Evolutionary conservation across 2,113 vertebrate genomes (phyloP).

Genomic region (Quiscalus mexicanus): DNA sequence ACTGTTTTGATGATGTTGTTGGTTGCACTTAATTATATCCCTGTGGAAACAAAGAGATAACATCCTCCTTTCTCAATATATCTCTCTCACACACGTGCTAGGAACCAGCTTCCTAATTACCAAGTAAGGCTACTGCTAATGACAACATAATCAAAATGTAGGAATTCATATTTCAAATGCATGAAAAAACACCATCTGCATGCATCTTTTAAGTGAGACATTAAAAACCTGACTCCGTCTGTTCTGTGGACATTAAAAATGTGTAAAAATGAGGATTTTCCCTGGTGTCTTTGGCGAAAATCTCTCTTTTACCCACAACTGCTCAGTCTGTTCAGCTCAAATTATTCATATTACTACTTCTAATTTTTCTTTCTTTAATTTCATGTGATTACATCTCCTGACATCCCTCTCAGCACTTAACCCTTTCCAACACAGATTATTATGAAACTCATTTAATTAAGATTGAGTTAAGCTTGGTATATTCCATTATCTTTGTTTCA

Average conservation of each 20-base stretch:
- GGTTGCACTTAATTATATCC: constrained; percentile 57
- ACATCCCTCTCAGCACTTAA: constrained; percentile 19
- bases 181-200: constrained; percentile 72
- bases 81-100: constrained; percentile 38
- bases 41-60: constrained; percentile 62
- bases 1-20: constrained; percentile 44
- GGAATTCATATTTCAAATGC: constrained; percentile 68
- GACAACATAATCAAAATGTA: constrained; percentile 70
- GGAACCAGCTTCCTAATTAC: constrained; percentile 61
- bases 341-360: constrained; percentile 44
- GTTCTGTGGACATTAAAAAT: constrained; percentile 65
- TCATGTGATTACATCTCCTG: constrained; percentile 22
- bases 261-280: constrained; percentile 64
- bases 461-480: neutral
- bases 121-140: constrained; percentile 62
- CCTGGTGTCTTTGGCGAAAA: constrained; percentile 39
- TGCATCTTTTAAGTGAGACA: constrained; percentile 61
- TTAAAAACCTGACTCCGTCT: constrained; percentile 65
- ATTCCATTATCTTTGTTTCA: neutral
- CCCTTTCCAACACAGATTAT: neutral
- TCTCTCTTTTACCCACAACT: constrained; percentile 26
- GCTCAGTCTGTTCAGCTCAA: constrained; percentile 41
- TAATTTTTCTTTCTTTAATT: constrained; percentile 42
- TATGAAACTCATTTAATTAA: neutral
- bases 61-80: constrained; percentile 39